Base-by-base conservation (phyloP, 1,140 invertebrate genomes). In the Brachionus calyciflorus region DNA sequence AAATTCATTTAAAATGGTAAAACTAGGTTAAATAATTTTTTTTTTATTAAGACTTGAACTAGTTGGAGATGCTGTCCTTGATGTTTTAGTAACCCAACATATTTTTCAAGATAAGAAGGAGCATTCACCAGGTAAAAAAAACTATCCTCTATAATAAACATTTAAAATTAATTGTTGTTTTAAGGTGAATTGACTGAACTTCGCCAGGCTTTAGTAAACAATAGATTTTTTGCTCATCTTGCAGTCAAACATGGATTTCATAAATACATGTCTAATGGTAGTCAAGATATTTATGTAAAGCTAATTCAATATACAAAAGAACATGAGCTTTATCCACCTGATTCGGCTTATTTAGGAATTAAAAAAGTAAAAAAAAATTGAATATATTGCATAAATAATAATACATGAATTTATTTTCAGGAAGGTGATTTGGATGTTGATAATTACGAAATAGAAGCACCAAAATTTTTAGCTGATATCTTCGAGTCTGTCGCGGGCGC, bases 401-500 rank as follows among this genome's bases (percentile, higher is more conserved):
- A 5, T 33, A 30, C 12, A 40, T 14, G 1, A n/a, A 28, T 60
- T 40, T 37, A 33, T 10, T 30, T n/a, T 44, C 46, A 70, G 65
- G 1, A 40, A 14, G 40, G 24, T 19, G 26, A 49, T 6, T 24
- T 33, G 12, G 21, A 44, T 30, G 28, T 12, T 12, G 46, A 49
- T 40, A 84, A 82, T 78, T 92, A 91, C 1, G 94, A 99, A 84
- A 91, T 99, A 49, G 97, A 99, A 88, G 95, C 99, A 4, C 97
- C 97, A 4, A 99, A 99, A 87, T 94, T 94, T 4, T 86, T 99
- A 17, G 96, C 96, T 2, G 97, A 99, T 86, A 90, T 99, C 33
- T 99, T 99, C 85, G 97, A 99, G 86, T 96, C 95, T 0, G 88
- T 99, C 9, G 95, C 95, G 40, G 97, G 96, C 24, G 96, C 96